These are phyloP conservation scores for Tridacna gigas DNA, from an alignment of 2,888 invertebrate species.

Conservation along the genomic window DNA sequence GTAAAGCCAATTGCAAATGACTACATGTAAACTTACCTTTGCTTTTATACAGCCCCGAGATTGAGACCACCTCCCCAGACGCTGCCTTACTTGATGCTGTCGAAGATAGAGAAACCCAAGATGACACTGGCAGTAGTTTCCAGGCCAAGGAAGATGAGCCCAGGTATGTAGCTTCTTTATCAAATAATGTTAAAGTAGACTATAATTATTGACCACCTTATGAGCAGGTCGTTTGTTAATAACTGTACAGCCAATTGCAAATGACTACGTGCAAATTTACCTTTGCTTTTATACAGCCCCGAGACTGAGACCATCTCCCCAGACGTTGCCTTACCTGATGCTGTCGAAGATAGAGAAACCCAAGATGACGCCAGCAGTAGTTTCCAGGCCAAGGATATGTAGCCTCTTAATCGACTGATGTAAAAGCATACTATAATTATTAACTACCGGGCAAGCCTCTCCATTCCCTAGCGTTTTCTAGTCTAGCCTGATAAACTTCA, in stretches of 20 bases:
- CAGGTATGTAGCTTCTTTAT: not conserved
- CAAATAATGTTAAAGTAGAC: not conserved
- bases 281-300: not conserved
- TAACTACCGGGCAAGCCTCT: too few relatives aligned
- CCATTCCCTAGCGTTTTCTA: not conserved
- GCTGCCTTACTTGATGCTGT: not conserved
- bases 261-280: too few relatives aligned
- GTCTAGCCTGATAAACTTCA: too few relatives aligned
- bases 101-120: not conserved
- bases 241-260: not conserved
- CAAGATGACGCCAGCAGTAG: too few relatives aligned
- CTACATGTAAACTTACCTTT: not conserved
- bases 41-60: not conserved
- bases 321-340: not conserved
- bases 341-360: not conserved
- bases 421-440: not conserved
- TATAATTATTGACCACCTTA: not conserved
- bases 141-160: not conserved
- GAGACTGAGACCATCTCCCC: not conserved
- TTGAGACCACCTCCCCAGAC: not conserved
- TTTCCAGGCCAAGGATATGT: not conserved
- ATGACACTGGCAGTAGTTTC: not conserved
- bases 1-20: constrained; percentile 1
- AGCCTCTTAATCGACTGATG: not conserved
- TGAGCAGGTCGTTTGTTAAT: not conserved